phyloP scores from a whole-genome alignment of 2,888 invertebrate genomes.

The Cremastinae sp. region DNA sequence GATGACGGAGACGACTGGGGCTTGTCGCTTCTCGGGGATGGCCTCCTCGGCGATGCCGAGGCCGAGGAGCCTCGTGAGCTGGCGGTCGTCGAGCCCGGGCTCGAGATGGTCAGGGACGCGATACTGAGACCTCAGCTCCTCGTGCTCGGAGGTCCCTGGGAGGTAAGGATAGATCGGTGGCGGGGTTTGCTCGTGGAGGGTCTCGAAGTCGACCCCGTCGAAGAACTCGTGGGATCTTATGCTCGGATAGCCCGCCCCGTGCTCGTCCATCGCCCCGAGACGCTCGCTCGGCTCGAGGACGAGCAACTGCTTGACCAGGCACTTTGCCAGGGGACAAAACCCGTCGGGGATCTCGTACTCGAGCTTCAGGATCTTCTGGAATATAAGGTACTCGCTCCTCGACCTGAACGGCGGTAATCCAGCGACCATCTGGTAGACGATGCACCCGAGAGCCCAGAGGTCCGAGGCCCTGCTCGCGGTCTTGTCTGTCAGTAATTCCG shows the following conservation, averaged over 20 bases:
- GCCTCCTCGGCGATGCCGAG: slow-evolving; percentile 83
- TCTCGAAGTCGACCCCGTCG: slow-evolving; percentile 90
- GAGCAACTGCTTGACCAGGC: slow-evolving; percentile 92
- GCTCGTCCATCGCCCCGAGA: slow-evolving; percentile 89
- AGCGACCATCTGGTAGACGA: slow-evolving; percentile 97
- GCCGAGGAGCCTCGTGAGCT: slow-evolving; percentile 89
- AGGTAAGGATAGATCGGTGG: slow-evolving; percentile 92
- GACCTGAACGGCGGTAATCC: slow-evolving; percentile 96
- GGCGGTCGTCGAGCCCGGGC: slow-evolving; percentile 93
- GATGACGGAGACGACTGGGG: background rate
- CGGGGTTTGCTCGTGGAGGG: slow-evolving; percentile 88
- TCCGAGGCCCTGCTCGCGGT: slow-evolving; percentile 91
- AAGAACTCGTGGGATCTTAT: slow-evolving; percentile 95
- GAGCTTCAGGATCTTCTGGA: slow-evolving; percentile 95
- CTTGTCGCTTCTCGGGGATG: slow-evolving; percentile 53
- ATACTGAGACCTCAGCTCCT: slow-evolving; percentile 85
- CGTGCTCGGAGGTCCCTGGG: slow-evolving; percentile 87
- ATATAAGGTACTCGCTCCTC: slow-evolving; percentile 96
- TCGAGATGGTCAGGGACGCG: slow-evolving; percentile 89
- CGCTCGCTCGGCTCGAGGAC: slow-evolving; percentile 90
- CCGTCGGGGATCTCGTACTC: slow-evolving; percentile 96
- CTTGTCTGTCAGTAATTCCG: slow-evolving; percentile 94
- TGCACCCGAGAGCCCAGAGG: slow-evolving; percentile 98
- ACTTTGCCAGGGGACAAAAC: slow-evolving; percentile 92
- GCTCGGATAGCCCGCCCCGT: slow-evolving; percentile 87